phyloP scores from a whole-genome alignment of 2,113 vertebrate species.

The Stigmatopora argus region DNA sequence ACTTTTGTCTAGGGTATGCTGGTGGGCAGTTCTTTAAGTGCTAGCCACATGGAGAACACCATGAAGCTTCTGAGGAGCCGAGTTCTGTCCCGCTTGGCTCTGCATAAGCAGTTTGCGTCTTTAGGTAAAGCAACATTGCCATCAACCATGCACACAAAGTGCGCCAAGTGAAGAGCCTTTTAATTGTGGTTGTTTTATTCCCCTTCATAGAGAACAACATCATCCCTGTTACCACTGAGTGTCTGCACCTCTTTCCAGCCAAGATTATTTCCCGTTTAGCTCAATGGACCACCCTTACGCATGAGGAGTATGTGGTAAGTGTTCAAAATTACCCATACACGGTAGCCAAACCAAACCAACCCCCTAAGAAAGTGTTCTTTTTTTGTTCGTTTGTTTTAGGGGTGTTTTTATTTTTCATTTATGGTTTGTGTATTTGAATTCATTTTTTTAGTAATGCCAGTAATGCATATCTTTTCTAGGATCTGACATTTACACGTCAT shows the following conservation, averaged over 20 bases:
- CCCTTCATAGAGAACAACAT: slow-evolving; percentile 81
- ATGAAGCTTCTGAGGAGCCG: slow-evolving; percentile 86
- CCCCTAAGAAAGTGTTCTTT: too few species aligned
- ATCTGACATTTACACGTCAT: slow-evolving; percentile 81
- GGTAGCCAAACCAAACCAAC: not conserved
- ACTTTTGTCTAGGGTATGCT: slow-evolving; percentile 46
- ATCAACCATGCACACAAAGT: not conserved
- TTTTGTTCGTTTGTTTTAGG: too few species aligned
- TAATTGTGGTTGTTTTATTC: slow-evolving; percentile 9
- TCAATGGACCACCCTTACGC: slow-evolving; percentile 79
- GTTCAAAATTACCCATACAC: too few species aligned
- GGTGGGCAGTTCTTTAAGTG: slow-evolving; percentile 78
- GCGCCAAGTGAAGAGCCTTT: not conserved
- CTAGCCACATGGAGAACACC: slow-evolving; percentile 94
- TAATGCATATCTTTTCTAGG: slow-evolving; percentile 57
- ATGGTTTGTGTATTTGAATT: not conserved
- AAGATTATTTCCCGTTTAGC: slow-evolving; percentile 87
- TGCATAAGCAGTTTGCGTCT: slow-evolving; percentile 92
- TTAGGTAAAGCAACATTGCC: slow-evolving; percentile 71
- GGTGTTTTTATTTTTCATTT: not conserved
- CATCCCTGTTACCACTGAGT: slow-evolving; percentile 84
- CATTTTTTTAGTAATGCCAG: not conserved
- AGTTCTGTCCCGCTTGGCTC: slow-evolving; percentile 84
- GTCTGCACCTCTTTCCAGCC: slow-evolving; percentile 88
- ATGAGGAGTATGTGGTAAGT: slow-evolving; percentile 75